Conservation (phyloP, 2,113 vertebrate genomes). For the Phainopepla nitens region DNA sequence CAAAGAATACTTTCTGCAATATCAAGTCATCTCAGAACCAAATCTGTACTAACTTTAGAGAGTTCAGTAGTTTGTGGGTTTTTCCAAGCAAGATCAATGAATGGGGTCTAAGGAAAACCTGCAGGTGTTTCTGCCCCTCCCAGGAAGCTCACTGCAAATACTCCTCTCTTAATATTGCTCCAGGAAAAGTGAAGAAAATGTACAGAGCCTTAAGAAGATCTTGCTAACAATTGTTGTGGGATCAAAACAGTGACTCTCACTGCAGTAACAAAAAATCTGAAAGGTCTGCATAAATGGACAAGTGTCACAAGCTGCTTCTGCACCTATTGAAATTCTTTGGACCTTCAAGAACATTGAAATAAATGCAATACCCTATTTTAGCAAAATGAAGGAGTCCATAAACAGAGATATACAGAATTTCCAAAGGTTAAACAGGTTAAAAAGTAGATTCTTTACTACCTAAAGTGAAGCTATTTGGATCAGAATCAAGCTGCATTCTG, state of each 20-base stretch:
- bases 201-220: background rate
- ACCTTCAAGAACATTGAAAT: background rate
- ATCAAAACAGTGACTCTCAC: background rate
- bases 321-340: background rate
- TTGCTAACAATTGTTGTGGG: background rate
- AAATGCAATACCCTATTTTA: background rate
- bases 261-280: background rate
- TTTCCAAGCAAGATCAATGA: background rate
- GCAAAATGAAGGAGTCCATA: background rate
- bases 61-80: background rate
- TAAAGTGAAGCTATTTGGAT: background rate
- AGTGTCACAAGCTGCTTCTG: background rate
- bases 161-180: background rate
- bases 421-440: background rate
- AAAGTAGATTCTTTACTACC: background rate
- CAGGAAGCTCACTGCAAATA: background rate
- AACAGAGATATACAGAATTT: background rate
- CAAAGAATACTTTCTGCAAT: background rate
- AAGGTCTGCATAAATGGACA: background rate
- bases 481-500: fast-evolving
- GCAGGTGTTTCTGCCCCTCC: background rate
- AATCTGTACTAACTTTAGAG: background rate
- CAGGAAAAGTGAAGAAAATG: background rate
- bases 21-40: background rate
- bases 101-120: background rate